Conservation (phyloP, 2,797 vertebrate species). For the Adrianichthys oophorus region DNA sequence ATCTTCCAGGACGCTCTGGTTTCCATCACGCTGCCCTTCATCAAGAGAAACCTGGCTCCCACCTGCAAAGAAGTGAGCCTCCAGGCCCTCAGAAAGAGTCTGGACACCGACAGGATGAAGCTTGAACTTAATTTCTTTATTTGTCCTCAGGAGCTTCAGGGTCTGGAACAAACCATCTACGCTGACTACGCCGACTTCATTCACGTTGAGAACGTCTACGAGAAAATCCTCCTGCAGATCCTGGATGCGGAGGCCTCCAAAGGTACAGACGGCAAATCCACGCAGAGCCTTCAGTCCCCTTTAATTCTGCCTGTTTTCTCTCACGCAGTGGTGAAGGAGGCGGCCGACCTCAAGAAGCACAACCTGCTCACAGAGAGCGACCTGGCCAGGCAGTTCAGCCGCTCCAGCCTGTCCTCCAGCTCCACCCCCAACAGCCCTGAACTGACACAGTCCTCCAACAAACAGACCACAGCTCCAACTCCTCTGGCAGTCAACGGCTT, state of each 20-base stretch:
- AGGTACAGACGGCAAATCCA: constrained; percentile 73
- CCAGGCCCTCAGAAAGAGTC: neutral
- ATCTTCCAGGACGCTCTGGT: constrained; percentile 87
- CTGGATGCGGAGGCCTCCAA: constrained; percentile 84
- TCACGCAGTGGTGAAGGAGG: constrained; percentile 88
- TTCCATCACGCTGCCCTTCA: constrained; percentile 86
- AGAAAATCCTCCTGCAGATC: constrained; percentile 83
- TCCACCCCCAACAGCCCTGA: constrained; percentile 77
- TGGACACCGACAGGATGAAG: too few species aligned
- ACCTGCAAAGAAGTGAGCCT: constrained; percentile 82
- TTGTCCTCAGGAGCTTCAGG: constrained; percentile 82
- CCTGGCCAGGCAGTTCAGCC: constrained; percentile 82
- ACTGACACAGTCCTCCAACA: neutral
- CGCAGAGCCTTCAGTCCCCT: too few species aligned
- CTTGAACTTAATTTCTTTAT: neutral
- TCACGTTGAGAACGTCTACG: constrained; percentile 89
- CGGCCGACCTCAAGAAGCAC: constrained; percentile 84
- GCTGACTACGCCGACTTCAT: constrained; percentile 84
- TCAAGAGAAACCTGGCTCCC: constrained; percentile 85
- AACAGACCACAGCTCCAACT: constrained; percentile 12
- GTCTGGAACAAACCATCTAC: constrained; percentile 83
- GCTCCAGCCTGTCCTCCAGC: constrained; percentile 78
- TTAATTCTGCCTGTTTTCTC: neutral
- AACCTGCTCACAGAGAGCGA: constrained; percentile 87
- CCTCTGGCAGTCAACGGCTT: constrained; percentile 37